Conservation (phyloP, 30 jellyfish, hydroid and myxozoan genomes). For the Aurelia coerulea region DNA sequence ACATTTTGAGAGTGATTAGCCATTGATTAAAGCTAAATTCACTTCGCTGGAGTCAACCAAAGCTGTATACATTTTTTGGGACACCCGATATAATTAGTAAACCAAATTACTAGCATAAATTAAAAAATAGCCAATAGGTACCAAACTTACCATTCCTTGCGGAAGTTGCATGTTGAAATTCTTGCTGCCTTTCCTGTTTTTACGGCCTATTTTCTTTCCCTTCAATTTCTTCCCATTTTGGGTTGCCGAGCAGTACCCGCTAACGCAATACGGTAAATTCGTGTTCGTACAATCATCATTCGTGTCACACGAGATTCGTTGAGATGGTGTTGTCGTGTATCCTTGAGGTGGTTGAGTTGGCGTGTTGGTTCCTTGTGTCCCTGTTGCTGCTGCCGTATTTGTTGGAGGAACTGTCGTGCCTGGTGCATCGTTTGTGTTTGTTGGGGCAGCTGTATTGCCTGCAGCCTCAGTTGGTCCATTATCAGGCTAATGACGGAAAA, state of each 20-base stretch:
- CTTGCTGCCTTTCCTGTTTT: slow-evolving; percentile 16
- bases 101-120: too few relatives aligned
- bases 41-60: too few relatives aligned
- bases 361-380: slow-evolving; percentile 1
- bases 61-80: too few relatives aligned
- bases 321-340: slow-evolving; percentile 17
- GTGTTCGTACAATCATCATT: slow-evolving; percentile 31
- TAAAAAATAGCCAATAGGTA: too few relatives aligned
- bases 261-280: slow-evolving; percentile 31
- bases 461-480: too few relatives aligned
- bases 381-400: not conserved
- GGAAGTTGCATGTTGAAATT: not conserved
- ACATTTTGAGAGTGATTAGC: too few relatives aligned
- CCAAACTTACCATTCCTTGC: too few relatives aligned
- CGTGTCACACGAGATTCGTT: not conserved
- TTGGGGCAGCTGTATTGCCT: slow-evolving; percentile 6
- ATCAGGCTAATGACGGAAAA: too few relatives aligned
- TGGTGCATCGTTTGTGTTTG: not conserved
- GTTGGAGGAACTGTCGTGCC: not conserved
- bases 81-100: too few relatives aligned
- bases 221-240: slow-evolving; percentile 12
- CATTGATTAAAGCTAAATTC: too few relatives aligned
- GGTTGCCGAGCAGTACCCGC: slow-evolving; percentile 27
- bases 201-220: not conserved
- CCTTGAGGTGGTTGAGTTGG: slow-evolving; percentile 12